Base-by-base conservation (phyloP, 2,797 vertebrate species). In the Petrocephalus schoutedeni region DNA sequence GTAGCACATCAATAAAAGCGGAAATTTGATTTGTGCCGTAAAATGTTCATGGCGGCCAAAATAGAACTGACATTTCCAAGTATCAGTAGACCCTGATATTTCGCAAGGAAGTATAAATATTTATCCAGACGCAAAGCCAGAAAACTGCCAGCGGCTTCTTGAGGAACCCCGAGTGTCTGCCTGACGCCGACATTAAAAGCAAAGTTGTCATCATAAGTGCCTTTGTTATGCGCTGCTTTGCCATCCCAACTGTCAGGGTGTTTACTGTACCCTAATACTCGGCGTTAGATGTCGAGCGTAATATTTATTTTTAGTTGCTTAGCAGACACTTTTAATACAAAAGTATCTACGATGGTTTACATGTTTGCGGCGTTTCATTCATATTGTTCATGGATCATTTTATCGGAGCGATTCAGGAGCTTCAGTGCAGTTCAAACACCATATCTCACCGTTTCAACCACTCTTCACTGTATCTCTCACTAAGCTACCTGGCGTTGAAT, bases 191-290 rank as follows among this genome's bases (percentile, higher is more conserved):
- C 51, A 80, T 87, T 80, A 82, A 80, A 36, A 58, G 74, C 87
- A 80, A 82, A 82, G 53, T 71, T 87, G 61, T 36, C 28, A 49
- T 87, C 71, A 71, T 54, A 36, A 36, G 51, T 19, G n/a, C 32
- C 71, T 53, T 36, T 77, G 14, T 74, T 36, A 45, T 21, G 6
- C 28, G 1, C 4, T 41, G 49, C 12, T 74, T 67, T 87, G 12
- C 56, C 41, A 56, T 53, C 49, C 21, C 64, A 57, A 41, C 23
- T 56, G 32, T 36, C 67, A 74, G 41, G 1, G 12, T 87, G 86
- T 87, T 87, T 87, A 87, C 23, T 12, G 67, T 74, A 80, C 53
- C 14, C 12, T 21, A 87, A 51, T 57, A 57, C 86, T 87, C 53
- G 45, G 67, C 28, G 45, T 56, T 53, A 36, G 53, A 45, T 87